A percentile compares a stretch with the other conserved stretches of the same genome.
phyloP scores from a whole-genome alignment of 2,113 vertebrate species.

The Muntiacus muntjak region DNA sequence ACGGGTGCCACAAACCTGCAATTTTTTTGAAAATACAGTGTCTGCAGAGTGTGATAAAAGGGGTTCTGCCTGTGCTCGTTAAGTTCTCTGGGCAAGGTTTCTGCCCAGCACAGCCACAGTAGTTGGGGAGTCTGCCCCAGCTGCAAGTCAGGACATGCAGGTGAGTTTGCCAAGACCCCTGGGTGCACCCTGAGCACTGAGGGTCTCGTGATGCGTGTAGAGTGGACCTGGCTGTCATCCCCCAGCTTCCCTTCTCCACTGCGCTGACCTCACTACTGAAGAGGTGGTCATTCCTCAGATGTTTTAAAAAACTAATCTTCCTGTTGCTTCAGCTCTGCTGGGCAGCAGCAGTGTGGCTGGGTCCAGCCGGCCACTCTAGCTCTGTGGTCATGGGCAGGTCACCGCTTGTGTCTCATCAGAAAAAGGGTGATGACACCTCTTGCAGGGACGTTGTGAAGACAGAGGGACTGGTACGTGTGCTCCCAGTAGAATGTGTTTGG shows the following conservation, averaged over 20 bases:
- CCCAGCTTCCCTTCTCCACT: background rate
- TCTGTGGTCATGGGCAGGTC: background rate
- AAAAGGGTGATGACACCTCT: background rate
- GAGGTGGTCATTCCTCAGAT: background rate
- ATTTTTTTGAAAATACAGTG: rapidly evolving
- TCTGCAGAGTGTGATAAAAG: background rate
- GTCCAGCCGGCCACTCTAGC: background rate
- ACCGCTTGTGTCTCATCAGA: background rate
- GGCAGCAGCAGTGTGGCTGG: background rate
- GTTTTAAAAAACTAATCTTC: background rate
- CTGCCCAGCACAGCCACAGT: background rate
- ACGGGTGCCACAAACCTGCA: background rate
- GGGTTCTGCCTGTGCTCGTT: background rate
- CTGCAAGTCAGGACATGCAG: background rate
- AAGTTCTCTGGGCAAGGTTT: background rate
- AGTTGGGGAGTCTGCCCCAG: background rate
- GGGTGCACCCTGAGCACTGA: background rate
- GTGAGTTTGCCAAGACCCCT: background rate
- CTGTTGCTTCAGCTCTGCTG: background rate
- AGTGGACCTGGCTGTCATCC: background rate
- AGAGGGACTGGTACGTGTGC: rapidly evolving
- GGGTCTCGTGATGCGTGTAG: too few species aligned
- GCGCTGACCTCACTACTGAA: background rate
- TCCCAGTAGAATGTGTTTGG: background rate
- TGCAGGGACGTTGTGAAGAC: background rate